These are phyloP conservation scores for Adela reaumurella DNA, from an alignment of 2,888 invertebrate species.

Conservation along the genomic window DNA sequence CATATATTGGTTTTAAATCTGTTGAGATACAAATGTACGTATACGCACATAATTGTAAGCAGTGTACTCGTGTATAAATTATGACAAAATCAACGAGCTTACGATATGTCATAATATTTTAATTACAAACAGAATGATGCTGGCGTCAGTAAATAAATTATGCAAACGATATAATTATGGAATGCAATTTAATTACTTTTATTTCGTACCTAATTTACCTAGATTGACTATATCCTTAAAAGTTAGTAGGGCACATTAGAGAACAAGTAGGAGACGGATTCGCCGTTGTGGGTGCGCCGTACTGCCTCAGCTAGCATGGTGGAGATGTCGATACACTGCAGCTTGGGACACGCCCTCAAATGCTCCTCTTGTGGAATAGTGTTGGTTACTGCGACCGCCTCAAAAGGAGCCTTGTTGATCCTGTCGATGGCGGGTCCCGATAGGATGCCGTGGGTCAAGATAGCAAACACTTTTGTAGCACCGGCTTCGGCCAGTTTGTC, in stretches of 20 bases:
- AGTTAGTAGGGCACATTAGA: slow-evolving; percentile 96
- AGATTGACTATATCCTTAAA: no score
- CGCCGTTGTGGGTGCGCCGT: slow-evolving; percentile 96
- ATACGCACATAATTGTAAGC: no score
- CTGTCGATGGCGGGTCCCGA: slow-evolving; percentile 85
- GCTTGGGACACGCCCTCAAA: slow-evolving; percentile 70
- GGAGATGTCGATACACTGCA: slow-evolving; percentile 95
- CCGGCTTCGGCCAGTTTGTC: slow-evolving; percentile 80
- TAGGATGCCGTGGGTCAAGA: slow-evolving; percentile 86
- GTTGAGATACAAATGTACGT: no score
- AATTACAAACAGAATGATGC: no score
- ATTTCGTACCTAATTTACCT: no score
- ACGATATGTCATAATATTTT: no score
- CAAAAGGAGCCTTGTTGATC: slow-evolving; percentile 81
- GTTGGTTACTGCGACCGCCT: slow-evolving; percentile 89
- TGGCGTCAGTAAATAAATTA: no score
- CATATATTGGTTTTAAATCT: no score
- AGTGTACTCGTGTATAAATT: no score
- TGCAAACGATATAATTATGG: no score
- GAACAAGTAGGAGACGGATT: slow-evolving; percentile 97
- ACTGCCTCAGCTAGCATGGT: slow-evolving; percentile 99
- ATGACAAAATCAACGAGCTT: no score
- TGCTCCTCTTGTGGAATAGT: slow-evolving; percentile 88
- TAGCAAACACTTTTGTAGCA: slow-evolving; percentile 83
- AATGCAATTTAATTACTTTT: no score